Percentiles rank a stretch among this genome's conserved stretches.
phyloP scores from a whole-genome alignment of 2,797 vertebrate genomes.

The Furcifer pardalis region DNA sequence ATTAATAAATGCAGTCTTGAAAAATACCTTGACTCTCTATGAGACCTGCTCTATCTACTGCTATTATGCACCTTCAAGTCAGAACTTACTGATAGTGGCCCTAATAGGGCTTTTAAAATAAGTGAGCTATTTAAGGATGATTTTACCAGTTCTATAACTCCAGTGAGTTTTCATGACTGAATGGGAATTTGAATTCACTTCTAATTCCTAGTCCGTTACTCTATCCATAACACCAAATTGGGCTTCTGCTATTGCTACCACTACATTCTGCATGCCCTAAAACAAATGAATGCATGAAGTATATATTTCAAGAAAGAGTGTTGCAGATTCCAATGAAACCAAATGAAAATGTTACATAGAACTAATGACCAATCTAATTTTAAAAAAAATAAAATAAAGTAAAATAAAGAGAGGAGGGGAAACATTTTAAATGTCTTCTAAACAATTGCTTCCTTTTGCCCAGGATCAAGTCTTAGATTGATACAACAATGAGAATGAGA shows the following conservation, averaged over 20 bases:
- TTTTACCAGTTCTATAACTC: no score
- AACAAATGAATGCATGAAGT: neutral
- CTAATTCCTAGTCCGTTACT: no score
- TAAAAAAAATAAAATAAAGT: neutral
- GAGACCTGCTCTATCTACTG: neutral
- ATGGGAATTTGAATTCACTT: no score
- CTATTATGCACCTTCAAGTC: no score
- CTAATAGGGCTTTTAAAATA: no score
- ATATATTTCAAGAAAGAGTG: neutral
- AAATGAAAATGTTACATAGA: neutral
- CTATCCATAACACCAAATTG: no score
- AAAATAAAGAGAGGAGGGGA: neutral
- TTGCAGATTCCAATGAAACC: neutral
- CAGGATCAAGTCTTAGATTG: conserved; percentile 65
- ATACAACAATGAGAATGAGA: conserved; percentile 70
- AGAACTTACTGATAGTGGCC: no score
- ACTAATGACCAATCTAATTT: neutral
- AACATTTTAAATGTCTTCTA: conserved; percentile 41
- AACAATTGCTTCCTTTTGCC: conserved; percentile 60
- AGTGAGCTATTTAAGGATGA: no score
- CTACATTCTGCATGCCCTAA: neutral
- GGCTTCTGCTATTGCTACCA: neutral
- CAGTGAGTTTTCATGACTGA: no score
- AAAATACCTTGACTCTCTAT: neutral
- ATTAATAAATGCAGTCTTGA: neutral